These are phyloP conservation scores for Casuarius casuarius DNA, from an alignment of 2,113 vertebrate genomes.

Conservation along the genomic window DNA sequence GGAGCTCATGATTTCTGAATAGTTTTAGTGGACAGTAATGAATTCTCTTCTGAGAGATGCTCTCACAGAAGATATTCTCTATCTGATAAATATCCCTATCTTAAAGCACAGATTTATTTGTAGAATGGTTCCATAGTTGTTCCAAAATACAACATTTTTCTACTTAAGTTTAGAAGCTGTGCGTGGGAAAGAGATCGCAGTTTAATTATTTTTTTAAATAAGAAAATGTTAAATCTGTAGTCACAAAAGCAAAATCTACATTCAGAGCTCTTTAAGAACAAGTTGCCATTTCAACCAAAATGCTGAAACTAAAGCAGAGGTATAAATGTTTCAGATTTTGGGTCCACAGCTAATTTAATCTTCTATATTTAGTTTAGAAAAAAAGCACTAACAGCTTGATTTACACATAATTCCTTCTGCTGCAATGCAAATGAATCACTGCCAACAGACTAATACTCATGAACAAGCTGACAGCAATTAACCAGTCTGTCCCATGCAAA, in stretches of 20 bases:
- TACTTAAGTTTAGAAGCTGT: background rate
- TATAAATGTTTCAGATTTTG: background rate
- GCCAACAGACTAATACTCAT: background rate
- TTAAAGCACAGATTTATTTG: slow-evolving; percentile 10
- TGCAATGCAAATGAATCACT: background rate
- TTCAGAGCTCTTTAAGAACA: background rate
- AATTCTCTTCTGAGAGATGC: background rate
- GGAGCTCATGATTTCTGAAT: background rate
- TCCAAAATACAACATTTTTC: background rate
- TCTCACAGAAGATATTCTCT: background rate
- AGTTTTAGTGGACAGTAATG: background rate
- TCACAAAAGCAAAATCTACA: background rate
- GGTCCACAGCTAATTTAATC: background rate
- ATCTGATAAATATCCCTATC: background rate
- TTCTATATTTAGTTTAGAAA: background rate
- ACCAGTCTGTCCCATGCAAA: background rate
- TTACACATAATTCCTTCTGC: background rate
- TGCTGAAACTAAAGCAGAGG: background rate
- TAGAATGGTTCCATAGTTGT: background rate
- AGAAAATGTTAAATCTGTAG: background rate
- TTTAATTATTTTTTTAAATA: slow-evolving; percentile 32
- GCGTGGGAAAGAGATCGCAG: background rate
- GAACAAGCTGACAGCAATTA: background rate
- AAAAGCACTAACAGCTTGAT: background rate
- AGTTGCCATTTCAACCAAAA: background rate